These are phyloP conservation scores for Diaprepes abbreviatus DNA, from an alignment of 2,888 invertebrate genomes.

Conservation along the genomic window DNA sequence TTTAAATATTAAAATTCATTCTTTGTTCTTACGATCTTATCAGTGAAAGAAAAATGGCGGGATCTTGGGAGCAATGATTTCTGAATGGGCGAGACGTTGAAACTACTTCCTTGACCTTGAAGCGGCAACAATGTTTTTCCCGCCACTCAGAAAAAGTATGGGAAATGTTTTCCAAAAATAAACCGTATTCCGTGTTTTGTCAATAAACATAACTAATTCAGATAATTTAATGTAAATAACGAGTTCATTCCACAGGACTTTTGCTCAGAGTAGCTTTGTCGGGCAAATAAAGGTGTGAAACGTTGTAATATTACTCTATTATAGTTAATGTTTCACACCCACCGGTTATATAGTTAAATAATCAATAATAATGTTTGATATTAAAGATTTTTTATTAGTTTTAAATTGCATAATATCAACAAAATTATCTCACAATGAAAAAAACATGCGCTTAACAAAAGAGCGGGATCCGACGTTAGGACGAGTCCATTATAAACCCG, in stretches of 20 bases:
- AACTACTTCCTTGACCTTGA: slow-evolving; percentile 35
- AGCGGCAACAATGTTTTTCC: slow-evolving; percentile 29
- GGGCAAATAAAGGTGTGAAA: slow-evolving; percentile 17
- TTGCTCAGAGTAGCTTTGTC: not conserved
- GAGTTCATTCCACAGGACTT: not conserved
- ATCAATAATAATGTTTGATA: not conserved
- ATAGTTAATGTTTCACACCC: not conserved
- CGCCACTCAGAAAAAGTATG: slow-evolving; percentile 18
- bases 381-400: not conserved
- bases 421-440: slow-evolving; percentile 45
- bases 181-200: not conserved
- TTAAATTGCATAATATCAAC: slow-evolving; percentile 14
- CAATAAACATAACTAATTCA: slow-evolving; percentile 12
- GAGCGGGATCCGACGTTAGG: slow-evolving; percentile 66
- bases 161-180: slow-evolving; percentile 16
- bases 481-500: slow-evolving; percentile 64
- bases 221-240: slow-evolving; percentile 16
- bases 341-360: not conserved
- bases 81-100: slow-evolving; percentile 29
- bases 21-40: slow-evolving; percentile 3
- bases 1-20: not conserved
- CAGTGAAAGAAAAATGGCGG: slow-evolving; percentile 24
- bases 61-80: slow-evolving; percentile 34
- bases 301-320: not conserved
- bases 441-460: slow-evolving; percentile 64